Base-by-base conservation (phyloP, 1,140 invertebrate species). In the Penaeus indicus region DNA sequence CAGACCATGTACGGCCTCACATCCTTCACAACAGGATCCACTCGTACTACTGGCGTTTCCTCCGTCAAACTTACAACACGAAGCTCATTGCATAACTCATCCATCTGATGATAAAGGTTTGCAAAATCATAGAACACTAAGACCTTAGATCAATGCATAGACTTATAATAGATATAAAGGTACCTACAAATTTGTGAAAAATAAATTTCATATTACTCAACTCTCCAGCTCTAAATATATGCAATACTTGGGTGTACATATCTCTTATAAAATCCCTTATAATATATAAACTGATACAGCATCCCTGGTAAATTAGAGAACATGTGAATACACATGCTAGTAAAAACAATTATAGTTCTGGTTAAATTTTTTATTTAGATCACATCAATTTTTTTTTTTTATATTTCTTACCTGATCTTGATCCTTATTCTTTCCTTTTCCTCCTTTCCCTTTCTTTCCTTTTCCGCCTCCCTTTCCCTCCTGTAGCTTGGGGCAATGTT, bases 1-100 rank as follows among this genome's bases (percentile, higher is more conserved):
- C 95, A 95, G 13, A 96, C 93, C 85, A 97, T 95, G 91, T 95
- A 95, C 8, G 95, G 95, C 87, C 96, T 93, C 18, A 97, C 93
- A 81, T 91, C 92, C 89, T 94, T 94, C 0, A 96, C 94, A 89
- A 93, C 91, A 83, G 95, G 93, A 1, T 93, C 93, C 4, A 95
- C 93, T 91, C 94, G 94, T 1, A 96, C 93, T 67, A 93, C 11
- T 54, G 87, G 87, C 25, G 54, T n/a, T 3, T 18, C 64, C 16
- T 88, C 87, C 5, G 42, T 79, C 61, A 84, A 62, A 47, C 21
- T 75, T n/a, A 88, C 19, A 16, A 88, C 81, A 32, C 67, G 81
- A 11, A 88, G 22, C 62, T 88, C 87, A 47, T 88, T 75, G 38
- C 81, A 88, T 61, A 88, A 27, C 25, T 47, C 72, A 64, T 84